Base-by-base conservation (phyloP, 2,797 vertebrate genomes). In the Galagoides demidoff region DNA sequence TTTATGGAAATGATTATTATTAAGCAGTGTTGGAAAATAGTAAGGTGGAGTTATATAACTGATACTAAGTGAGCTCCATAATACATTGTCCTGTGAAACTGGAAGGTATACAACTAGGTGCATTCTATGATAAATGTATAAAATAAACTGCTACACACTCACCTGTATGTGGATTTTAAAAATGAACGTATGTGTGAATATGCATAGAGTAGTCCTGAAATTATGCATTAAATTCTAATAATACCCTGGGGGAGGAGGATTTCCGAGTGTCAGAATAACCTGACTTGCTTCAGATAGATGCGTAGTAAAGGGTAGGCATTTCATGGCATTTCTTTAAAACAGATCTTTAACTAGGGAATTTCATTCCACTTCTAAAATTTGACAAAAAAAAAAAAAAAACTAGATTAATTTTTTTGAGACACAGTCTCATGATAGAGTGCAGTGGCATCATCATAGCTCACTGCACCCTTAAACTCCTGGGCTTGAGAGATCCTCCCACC, bases 1-100 rank as follows among this genome's bases (percentile, higher is more conserved):
- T 78, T 73, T 77, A 79, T 87, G 92, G 87, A 94, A 94, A 95
- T 71, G 14, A 31, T 83, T 23, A 37, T 92, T 81, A 76, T 76
- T 61, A 78, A 63, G 68, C 25, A 20, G 45, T 64, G 81, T 86
- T 92, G 78, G 63, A 55, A 87, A 79, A 73, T 22, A 94, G 66
- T 71, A 37, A 92, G 61, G 37, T 70, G 78, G 76, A 29, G 17
- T 92, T 96, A 85, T 13, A 2, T 78, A 96, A 96, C 22, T 10
- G 43, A 76, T 68, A 55, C 17, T 87, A 45, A 31, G 25, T 27
- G 83, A 37, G 49, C 64, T 34, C 39, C 25, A 4, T 31, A 43
- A 37, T 22, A 34, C 74, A 29, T 5, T 12, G 27, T 43, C 37
- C 23, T 23, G 43, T 70, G 71, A 20, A 76, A 23, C 7, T 52